A percentile compares a stretch with the other conserved stretches of the same genome.
Evolutionary conservation across 2,888 invertebrate species (phyloP).

Genomic region (Rotaria macrura): DNA sequence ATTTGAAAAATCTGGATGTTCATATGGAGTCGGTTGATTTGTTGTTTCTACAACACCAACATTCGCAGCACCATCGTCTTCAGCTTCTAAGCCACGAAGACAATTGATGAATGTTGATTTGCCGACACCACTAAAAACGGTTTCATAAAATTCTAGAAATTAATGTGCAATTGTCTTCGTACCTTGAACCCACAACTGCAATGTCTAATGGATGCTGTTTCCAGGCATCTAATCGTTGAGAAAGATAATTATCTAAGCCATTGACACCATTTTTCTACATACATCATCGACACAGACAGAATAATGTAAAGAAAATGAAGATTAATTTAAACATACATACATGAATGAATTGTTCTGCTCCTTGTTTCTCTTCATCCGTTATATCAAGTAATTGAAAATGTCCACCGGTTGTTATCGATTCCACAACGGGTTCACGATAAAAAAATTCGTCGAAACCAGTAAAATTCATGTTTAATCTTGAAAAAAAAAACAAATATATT

Average conservation of each 20-base stretch:
- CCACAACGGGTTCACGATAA: background rate
- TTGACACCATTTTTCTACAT: background rate
- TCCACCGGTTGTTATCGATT: background rate
- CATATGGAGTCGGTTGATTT: constrained; percentile 36
- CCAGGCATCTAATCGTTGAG: background rate
- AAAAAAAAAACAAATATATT: background rate
- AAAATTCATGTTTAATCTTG: background rate
- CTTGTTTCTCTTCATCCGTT: background rate
- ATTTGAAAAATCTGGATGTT: constrained; percentile 34
- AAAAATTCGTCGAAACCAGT: background rate
- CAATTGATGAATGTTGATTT: constrained; percentile 37
- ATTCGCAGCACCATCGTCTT: constrained; percentile 35
- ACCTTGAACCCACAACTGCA: background rate
- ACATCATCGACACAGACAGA: background rate
- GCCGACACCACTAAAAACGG: constrained; percentile 31
- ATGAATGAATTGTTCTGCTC: background rate
- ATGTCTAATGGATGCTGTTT: constrained; percentile 5
- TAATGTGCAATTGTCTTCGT: background rate
- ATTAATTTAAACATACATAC: background rate
- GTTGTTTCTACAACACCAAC: constrained; percentile 35
- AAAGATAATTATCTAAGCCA: background rate
- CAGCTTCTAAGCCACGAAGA: constrained; percentile 34
- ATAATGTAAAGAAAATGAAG: background rate
- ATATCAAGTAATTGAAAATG: background rate
- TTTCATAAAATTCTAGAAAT: background rate